These are phyloP conservation scores for Phenacoccus solenopsis DNA, from an alignment of 1,140 invertebrate genomes.

Conservation along the genomic window DNA sequence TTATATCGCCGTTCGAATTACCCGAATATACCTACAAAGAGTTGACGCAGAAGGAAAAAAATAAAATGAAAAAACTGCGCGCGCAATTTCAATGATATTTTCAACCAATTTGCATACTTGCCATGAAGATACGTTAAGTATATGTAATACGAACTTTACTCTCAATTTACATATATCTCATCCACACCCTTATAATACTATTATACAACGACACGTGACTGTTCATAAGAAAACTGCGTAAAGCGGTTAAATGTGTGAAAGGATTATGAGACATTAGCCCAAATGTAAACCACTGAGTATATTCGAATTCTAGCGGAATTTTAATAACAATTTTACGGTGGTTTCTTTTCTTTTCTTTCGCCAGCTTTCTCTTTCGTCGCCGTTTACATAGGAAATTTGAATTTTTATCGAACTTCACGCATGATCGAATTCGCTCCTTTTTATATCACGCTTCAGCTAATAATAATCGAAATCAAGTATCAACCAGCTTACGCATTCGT, in stretches of 20 bases:
- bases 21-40: too few relatives aligned
- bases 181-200: slow-evolving; percentile 8
- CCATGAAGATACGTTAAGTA: background rate
- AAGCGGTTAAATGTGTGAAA: slow-evolving; percentile 10
- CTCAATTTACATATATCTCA: slow-evolving; percentile 15
- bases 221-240: slow-evolving; percentile 13
- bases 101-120: background rate
- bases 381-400: background rate
- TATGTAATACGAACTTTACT: slow-evolving; percentile 10
- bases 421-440: background rate
- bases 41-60: too few relatives aligned
- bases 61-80: too few relatives aligned
- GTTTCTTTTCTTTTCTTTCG: background rate
- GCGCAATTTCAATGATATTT: background rate
- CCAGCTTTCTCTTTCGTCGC: too few relatives aligned
- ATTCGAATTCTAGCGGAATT: background rate
- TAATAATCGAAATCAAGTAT: background rate
- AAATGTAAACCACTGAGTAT: background rate
- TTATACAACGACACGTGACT: slow-evolving; percentile 1
- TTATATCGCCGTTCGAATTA: too few relatives aligned
- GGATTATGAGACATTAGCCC: background rate
- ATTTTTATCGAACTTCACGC: background rate
- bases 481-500: background rate
- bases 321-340: background rate
- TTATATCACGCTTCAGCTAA: background rate